phyloP scores from a whole-genome alignment of 2,888 invertebrate species.

The Hecatera dysodea region DNA sequence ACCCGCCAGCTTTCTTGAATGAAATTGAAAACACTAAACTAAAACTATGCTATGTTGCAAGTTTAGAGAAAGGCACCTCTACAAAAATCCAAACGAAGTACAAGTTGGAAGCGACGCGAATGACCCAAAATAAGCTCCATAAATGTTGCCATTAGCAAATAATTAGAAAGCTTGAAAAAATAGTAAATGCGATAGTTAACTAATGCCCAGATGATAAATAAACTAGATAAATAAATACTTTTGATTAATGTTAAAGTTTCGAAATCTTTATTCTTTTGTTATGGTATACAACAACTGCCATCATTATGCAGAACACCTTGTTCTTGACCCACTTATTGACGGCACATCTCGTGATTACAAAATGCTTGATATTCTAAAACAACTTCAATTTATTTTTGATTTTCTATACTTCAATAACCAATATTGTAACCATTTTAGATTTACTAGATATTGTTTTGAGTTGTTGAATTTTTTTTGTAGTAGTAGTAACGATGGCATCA shows the following conservation, averaged over 20 bases:
- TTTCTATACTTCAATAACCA: background rate
- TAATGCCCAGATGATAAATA: conserved; percentile 9
- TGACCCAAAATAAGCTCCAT: conserved; percentile 91
- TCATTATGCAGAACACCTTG: conserved; percentile 67
- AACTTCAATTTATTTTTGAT: background rate
- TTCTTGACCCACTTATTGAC: conserved; percentile 81
- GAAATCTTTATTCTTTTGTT: conserved; percentile 27
- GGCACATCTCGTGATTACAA: conserved; percentile 75
- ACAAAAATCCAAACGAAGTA: conserved; percentile 88
- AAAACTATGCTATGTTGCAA: conserved; percentile 90
- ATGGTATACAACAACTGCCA: conserved; percentile 21
- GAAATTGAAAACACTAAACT: conserved; percentile 89
- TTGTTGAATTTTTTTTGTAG: background rate
- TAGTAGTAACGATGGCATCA: background rate
- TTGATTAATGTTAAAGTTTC: background rate
- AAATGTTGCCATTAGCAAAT: conserved; percentile 85
- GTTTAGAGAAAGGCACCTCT: conserved; percentile 91
- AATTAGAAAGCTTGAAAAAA: conserved; percentile 80
- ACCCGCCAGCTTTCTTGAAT: conserved; percentile 90
- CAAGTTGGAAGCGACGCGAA: conserved; percentile 89
- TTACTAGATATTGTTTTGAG: background rate
- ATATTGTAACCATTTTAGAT: background rate
- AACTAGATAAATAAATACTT: conserved; percentile 6
- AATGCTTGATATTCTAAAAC: background rate
- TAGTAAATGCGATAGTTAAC: conserved; percentile 13